Evolutionary conservation across 2,797 vertebrate species (phyloP).

Genomic region (Arremon aurantiirostris): DNA sequence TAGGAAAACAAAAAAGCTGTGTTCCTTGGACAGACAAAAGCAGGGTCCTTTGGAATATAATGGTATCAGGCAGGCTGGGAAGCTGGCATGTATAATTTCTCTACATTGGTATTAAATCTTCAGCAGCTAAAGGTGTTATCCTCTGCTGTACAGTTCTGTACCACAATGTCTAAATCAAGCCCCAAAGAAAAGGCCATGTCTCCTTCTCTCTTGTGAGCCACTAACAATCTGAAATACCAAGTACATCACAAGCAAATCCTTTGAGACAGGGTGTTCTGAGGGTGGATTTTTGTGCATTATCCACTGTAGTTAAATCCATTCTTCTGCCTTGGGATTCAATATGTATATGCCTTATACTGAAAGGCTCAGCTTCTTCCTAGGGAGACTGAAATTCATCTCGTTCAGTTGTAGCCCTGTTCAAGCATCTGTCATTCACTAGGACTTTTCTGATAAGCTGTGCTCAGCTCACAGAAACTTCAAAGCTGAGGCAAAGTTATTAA

Average conservation of each 20-base stretch:
- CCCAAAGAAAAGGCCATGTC: neutral
- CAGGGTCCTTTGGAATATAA: neutral
- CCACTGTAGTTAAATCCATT: constrained; percentile 37
- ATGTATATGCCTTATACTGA: constrained; percentile 43
- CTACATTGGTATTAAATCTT: neutral
- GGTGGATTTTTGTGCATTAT: constrained; percentile 53
- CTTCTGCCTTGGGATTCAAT: constrained; percentile 37
- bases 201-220: constrained; percentile 2
- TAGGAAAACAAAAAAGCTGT: neutral
- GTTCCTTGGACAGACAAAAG: neutral
- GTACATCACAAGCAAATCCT: constrained; percentile 38
- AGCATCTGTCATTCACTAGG: constrained; percentile 26
- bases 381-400: constrained; percentile 45
- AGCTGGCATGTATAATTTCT: neutral
- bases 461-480: constrained; percentile 65
- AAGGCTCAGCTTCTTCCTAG: constrained; percentile 37
- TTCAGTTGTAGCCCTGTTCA: constrained; percentile 38
- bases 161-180: neutral
- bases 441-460: constrained; percentile 62
- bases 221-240: constrained; percentile 12
- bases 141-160: neutral
- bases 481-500: constrained; percentile 43
- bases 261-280: neutral
- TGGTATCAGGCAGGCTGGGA: neutral
- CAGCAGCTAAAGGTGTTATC: neutral